Conservation (phyloP, 2,113 vertebrate genomes). For the Herpailurus yagouaroundi region DNA sequence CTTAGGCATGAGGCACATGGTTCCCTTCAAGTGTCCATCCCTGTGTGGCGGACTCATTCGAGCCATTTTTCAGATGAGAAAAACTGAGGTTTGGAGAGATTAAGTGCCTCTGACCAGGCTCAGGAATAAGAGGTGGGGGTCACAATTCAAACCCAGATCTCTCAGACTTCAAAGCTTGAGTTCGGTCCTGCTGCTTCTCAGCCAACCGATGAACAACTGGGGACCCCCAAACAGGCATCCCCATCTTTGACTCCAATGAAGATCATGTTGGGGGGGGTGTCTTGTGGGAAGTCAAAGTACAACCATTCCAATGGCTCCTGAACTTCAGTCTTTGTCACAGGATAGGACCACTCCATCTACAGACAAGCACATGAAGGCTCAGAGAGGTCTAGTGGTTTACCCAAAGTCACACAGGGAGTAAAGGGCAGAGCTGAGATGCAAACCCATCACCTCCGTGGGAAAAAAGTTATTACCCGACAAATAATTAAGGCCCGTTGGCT, state of each 20-base stretch:
- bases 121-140: background rate
- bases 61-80: background rate
- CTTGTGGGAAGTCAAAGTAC: background rate
- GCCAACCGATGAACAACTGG: background rate
- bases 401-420: background rate
- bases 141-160: background rate
- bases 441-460: background rate
- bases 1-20: no score
- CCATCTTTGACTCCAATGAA: background rate
- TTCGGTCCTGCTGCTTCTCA: background rate
- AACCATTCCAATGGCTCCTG: background rate
- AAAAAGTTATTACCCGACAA: background rate
- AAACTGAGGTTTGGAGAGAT: background rate
- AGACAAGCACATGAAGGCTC: background rate
- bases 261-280: background rate
- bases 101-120: background rate
- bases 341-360: background rate
- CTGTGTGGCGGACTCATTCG: background rate
- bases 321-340: background rate
- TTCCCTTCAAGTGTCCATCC: background rate
- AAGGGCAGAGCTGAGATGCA: background rate
- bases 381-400: background rate
- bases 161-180: background rate
- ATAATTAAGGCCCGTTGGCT: background rate
- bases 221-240: background rate